Base-by-base conservation (phyloP, 2,888 invertebrate species). In the Himalopsyche anomala region DNA sequence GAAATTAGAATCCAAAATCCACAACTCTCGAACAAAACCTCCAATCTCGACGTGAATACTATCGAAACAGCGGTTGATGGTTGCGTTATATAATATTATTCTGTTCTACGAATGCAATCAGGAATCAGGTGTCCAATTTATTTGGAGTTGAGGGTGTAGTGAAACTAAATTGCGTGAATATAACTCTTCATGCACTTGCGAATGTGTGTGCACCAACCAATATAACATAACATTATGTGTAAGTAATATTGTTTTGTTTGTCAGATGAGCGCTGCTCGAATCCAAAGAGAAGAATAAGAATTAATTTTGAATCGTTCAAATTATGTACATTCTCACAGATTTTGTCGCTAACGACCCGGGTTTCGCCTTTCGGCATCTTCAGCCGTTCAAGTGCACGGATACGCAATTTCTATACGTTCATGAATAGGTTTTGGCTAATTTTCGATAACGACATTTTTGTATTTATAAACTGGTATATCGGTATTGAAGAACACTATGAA, bases 101-200 rank as follows among this genome's bases (percentile, higher is more conserved):
- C 19, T 28, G 62, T n/a, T 28, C 62, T 11, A 62, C 28, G 62
- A 62, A 62, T 62, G 62, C 62, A 62, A 62, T 62, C 62, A 62
- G 62, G 62, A 62, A 62, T 62, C 62, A 62, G 62, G 62, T 62
- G 62, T 62, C 62, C 62, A 62, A 62, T 62, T 62, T 62, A 62
- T 62, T 62, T 62, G 62, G 62, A 62, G 62, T 62, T 62, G 62
- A 28, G n/a, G 62, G 19, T 62, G 28, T 28, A 62, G 28, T 28
- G 28, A 62, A 62, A 28, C 62, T 19, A 62, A 62, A 19, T 19
- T 62, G 62, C 62, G 62, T 19, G 62, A 12, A 62, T 62, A 19
- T 19, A 19, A 19, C 9, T 28, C 62, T 19, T 28, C 19, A 62
- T 62, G 62, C 62, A 62, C 62, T 62, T 28, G 28, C 62, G 28